Evolutionary conservation across 92 coral and sea anemone genomes (phyloP).

Genomic region (Parazoanthus atlanticus): DNA sequence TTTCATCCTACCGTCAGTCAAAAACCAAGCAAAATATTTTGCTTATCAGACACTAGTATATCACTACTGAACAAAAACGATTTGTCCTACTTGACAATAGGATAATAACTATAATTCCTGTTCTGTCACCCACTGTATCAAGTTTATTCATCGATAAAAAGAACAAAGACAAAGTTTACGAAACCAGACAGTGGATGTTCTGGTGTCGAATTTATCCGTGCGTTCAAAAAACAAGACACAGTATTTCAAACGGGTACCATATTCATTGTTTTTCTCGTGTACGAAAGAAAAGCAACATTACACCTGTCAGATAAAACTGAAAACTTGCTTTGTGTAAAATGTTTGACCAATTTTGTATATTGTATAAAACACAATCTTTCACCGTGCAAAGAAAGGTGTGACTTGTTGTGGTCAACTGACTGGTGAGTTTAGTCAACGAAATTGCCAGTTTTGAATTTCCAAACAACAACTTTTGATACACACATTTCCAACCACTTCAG

Average conservation of each 20-base stretch:
- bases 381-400: conserved; percentile 11
- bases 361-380: conserved; percentile 1
- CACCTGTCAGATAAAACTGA: conserved; percentile 25
- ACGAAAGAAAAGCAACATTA: conserved; percentile 20
- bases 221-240: conserved; percentile 7
- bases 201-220: conserved; percentile 26
- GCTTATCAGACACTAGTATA: not conserved
- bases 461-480: not conserved
- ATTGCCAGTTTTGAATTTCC: not conserved
- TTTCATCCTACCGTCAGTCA: conserved; percentile 8
- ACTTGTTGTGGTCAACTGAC: not conserved
- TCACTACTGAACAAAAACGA: conserved; percentile 27
- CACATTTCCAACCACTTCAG: not conserved
- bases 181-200: conserved; percentile 8
- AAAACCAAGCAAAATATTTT: not conserved
- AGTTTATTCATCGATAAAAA: conserved; percentile 12
- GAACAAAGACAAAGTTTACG: conserved; percentile 24
- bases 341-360: not conserved
- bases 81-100: conserved; percentile 26
- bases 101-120: conserved; percentile 11
- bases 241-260: conserved; percentile 21
- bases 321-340: conserved; percentile 17
- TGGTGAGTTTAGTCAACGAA: conserved; percentile 12
- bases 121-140: conserved; percentile 17
- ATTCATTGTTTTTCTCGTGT: conserved; percentile 28